Conservation (phyloP, 1,140 invertebrate species). For the Drosophila burlai region DNA sequence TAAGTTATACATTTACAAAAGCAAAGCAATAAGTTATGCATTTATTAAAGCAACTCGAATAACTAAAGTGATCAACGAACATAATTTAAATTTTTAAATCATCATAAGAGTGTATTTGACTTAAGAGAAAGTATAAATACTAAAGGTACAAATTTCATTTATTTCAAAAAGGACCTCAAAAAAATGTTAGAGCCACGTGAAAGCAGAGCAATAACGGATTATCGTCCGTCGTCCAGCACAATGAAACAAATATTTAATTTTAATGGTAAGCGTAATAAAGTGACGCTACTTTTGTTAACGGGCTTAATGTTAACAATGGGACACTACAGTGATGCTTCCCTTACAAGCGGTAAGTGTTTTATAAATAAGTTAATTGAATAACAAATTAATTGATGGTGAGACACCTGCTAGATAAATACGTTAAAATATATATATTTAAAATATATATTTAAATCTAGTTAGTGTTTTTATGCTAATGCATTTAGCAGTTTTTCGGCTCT, state of each 20-base stretch:
- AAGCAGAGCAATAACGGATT: not conserved
- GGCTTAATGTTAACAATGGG: conserved; percentile 11
- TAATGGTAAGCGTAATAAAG: not conserved
- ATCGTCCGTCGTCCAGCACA: not conserved
- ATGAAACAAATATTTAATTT: conserved; percentile 1
- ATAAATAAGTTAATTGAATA: not conserved
- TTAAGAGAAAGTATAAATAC: not conserved
- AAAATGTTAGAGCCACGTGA: conserved; percentile 34
- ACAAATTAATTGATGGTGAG: not conserved
- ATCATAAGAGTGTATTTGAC: not conserved
- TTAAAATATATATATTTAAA: not conserved
- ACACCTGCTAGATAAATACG: not conserved
- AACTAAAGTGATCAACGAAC: not conserved
- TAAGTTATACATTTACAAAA: not conserved
- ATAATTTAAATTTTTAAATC: conserved; percentile 4
- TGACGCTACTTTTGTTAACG: conserved; percentile 1
- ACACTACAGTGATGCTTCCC: conserved; percentile 3
- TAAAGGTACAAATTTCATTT: not conserved
- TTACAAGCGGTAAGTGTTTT: conserved; percentile 25
- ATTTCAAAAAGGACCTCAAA: conserved; percentile 17
- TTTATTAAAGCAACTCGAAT: not conserved
- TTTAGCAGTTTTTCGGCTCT: too few relatives aligned
- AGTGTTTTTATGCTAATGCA: not conserved
- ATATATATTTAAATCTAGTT: not conserved
- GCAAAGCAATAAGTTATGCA: not conserved